Conservation (phyloP, 2,888 invertebrate species). For the Drosophila picticornis region DNA sequence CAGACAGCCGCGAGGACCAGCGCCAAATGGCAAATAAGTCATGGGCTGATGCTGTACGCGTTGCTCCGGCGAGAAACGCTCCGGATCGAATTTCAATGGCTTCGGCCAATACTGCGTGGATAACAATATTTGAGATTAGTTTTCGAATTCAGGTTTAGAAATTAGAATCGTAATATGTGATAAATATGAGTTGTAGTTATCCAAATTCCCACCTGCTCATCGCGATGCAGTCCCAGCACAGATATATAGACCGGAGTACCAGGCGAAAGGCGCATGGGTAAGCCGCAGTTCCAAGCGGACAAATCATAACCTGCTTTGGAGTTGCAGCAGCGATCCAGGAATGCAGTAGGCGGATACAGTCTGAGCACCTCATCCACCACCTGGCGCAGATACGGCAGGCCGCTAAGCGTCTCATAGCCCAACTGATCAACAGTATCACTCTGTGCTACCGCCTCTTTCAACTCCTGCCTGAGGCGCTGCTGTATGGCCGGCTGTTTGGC, state of each 20-base stretch:
- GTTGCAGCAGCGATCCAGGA: slow-evolving; percentile 82
- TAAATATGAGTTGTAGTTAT: not conserved
- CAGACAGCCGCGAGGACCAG: slow-evolving; percentile 80
- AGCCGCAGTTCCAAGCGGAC: slow-evolving; percentile 55
- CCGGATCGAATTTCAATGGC: slow-evolving; percentile 80
- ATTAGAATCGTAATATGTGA: not conserved
- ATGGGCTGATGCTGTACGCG: slow-evolving; percentile 70
- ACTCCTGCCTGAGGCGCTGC: slow-evolving; percentile 83
- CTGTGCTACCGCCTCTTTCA: slow-evolving; percentile 71
- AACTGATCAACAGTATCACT: slow-evolving; percentile 73
- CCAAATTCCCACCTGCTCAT: slow-evolving; percentile 68
- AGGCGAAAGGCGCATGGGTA: slow-evolving; percentile 58
- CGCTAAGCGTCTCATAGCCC: slow-evolving; percentile 83
- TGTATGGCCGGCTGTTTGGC: slow-evolving; percentile 84
- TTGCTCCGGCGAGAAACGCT: slow-evolving; percentile 78
- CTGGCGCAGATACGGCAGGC: slow-evolving; percentile 85
- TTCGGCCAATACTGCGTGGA: slow-evolving; percentile 74
- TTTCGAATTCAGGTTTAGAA: not conserved
- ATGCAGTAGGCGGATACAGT: slow-evolving; percentile 83
- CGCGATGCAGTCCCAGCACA: slow-evolving; percentile 80
- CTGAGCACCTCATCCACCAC: slow-evolving; percentile 83
- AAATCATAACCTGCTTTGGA: slow-evolving; percentile 69
- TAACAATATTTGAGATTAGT: not conserved
- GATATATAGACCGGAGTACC: slow-evolving; percentile 83
- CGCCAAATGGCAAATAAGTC: slow-evolving; percentile 81